Conservation (phyloP, 2,888 invertebrate genomes). For the Drosophila falleni region DNA sequence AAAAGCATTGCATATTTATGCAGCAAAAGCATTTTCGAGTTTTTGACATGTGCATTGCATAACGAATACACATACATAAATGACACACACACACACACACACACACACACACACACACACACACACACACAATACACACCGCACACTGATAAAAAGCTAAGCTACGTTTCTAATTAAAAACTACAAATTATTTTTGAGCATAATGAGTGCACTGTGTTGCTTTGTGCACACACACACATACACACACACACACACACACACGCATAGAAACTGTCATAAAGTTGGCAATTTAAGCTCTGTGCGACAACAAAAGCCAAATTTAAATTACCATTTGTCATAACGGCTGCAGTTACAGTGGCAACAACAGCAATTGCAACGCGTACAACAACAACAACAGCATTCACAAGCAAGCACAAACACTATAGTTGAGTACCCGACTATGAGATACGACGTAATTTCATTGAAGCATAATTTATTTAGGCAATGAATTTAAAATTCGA, state of each 20-base stretch:
- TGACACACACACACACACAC: constrained; percentile 16
- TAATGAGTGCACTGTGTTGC: constrained; percentile 61
- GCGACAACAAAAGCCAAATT: constrained; percentile 73
- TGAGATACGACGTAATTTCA: background rate
- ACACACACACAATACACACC: constrained; percentile 19
- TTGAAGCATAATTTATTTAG: no score
- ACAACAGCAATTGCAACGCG: constrained; percentile 23
- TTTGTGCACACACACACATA: constrained; percentile 11
- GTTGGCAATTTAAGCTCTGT: constrained; percentile 44
- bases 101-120: constrained; percentile 12
- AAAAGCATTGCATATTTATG: constrained; percentile 72
- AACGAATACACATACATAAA: constrained; percentile 19
- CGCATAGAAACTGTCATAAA: constrained; percentile 6
- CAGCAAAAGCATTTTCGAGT: constrained; percentile 47
- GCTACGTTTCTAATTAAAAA: constrained; percentile 77
- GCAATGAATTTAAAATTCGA: no score
- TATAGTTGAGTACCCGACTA: background rate
- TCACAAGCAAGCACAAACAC: background rate
- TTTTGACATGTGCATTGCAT: constrained; percentile 45
- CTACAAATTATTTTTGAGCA: constrained; percentile 72
- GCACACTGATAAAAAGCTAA: constrained; percentile 26
- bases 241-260: no score
- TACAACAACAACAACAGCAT: background rate
- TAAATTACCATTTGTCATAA: constrained; percentile 79
- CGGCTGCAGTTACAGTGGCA: constrained; percentile 26